Percentiles rank a stretch among this genome's conserved stretches.
phyloP scores from a whole-genome alignment of 2,113 vertebrate genomes.

The Scatophagus argus region DNA sequence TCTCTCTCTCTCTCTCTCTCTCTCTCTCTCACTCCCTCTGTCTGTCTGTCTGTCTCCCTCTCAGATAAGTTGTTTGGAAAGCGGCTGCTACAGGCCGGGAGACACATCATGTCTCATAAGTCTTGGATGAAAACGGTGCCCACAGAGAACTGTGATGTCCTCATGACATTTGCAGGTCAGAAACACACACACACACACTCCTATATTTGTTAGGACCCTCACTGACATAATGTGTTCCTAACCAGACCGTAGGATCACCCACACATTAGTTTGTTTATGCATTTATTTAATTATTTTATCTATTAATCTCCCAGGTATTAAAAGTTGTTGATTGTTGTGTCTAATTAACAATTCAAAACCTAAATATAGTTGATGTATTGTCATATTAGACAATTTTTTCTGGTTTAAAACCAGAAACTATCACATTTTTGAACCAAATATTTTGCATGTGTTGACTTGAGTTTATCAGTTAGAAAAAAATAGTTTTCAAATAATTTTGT shows the following conservation, averaged over 20 bases:
- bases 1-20: constrained; percentile 31
- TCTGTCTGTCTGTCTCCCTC: constrained; percentile 42
- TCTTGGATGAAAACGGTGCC: constrained; percentile 99
- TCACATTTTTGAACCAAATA: neutral
- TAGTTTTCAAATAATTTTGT: too few relatives aligned
- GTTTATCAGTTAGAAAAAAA: neutral
- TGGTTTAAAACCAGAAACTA: too few relatives aligned
- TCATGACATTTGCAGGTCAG: constrained; percentile 96
- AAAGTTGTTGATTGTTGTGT: neutral
- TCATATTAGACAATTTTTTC: neutral
- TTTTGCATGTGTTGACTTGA: too few relatives aligned
- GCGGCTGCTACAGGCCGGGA: constrained; percentile 93
- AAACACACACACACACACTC: neutral
- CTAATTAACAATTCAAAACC: neutral
- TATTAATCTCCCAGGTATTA: neutral
- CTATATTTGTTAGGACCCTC: neutral
- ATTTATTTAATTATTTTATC: neutral
- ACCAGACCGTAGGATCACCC: too few relatives aligned
- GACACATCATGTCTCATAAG: constrained; percentile 98
- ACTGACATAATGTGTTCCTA: neutral
- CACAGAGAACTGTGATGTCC: constrained; percentile 97
- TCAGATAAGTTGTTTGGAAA: constrained; percentile 98
- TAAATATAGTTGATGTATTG: neutral
- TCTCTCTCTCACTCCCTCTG: constrained; percentile 14
- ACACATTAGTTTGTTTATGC: too few relatives aligned